Evolutionary conservation across 2,113 vertebrate species (phyloP).

Genomic region (Leuciscus idus): DNA sequence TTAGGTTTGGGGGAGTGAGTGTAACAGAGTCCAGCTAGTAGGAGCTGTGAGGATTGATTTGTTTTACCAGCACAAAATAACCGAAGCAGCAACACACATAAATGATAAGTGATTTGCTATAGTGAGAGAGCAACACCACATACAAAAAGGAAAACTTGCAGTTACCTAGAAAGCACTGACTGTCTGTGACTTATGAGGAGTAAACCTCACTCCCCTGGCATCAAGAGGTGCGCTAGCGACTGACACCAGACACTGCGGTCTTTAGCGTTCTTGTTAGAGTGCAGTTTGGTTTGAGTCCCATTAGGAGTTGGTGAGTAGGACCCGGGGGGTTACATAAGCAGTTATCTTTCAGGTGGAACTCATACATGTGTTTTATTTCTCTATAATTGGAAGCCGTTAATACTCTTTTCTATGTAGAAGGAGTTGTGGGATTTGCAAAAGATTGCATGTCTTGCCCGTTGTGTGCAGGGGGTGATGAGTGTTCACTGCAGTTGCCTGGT

Average conservation of each 20-base stretch:
- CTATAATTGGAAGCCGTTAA: background rate
- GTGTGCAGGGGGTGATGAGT: slow-evolving; percentile 66
- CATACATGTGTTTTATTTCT: background rate
- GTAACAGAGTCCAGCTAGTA: no score
- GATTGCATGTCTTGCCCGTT: slow-evolving; percentile 58
- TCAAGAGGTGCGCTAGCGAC: no score
- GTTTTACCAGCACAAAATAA: background rate
- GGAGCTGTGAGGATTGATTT: slow-evolving; percentile 7
- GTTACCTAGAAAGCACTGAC: background rate
- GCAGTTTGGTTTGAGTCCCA: no score
- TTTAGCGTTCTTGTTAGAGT: no score
- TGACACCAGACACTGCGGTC: no score
- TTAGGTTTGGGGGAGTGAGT: no score
- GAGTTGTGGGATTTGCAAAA: background rate
- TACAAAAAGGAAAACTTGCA: background rate
- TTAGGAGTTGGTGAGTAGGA: no score
- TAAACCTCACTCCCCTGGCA: no score
- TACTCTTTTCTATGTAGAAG: background rate
- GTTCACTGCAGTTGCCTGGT: slow-evolving; percentile 64
- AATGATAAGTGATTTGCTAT: slow-evolving; percentile 1
- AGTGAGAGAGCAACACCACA: background rate
- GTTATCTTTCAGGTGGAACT: background rate
- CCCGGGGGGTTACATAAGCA: background rate
- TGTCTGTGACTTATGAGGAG: background rate
- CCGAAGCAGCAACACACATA: background rate